Evolutionary conservation across 2,797 vertebrate species (phyloP), one percentile per base, ranked within the genome.

Genomic region (Pogonophryne albipinna): DNA sequence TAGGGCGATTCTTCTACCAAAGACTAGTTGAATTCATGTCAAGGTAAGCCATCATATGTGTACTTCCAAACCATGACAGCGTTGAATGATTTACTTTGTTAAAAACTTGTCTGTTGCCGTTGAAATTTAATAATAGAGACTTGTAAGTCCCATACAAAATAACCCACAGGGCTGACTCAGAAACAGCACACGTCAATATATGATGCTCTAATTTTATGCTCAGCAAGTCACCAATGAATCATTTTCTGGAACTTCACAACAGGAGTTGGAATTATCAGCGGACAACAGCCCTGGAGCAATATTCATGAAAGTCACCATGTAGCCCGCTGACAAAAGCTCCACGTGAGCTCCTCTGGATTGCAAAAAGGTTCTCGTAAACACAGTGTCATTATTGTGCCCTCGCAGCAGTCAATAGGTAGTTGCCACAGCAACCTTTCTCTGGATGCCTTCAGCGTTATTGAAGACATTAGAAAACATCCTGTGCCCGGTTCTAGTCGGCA

Each of bases 11-110:
- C 93, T 99, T 99, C 95, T 99, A 97, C 90, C 98, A 96, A 90
- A 95, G 98, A 78, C 94, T 99, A 83, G 98, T 98, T 91, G 98
- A 99, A 86, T 99, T 97, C 92, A 99, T 99, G 98, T 95, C 97
- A 79, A 99, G 98, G 98, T 99, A 88, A 84, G 68, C 3, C 9
- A 16, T 16, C 17, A 13, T 15, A n/a, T 19, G n/a, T 58, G 6
- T 12, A 10, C 19, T 47, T 51, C 62, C 59, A 51, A 19, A 47
- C 46, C 10, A 13, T 0, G 4, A 60, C 31, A 13, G 4, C 27
- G 27, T 27, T 55, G 0, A 4, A n/a, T 58, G 14, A 47, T 7
- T 20, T 14, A 31, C 17, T 53, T 49, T 34, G 42, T 15, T 58
- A 56, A 38, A 46, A 46, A 69, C 19, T n/a, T 15, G 42, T 15